These are phyloP conservation scores for Campoletis sonorensis DNA, from an alignment of 1,140 invertebrate species.

Conservation along the genomic window DNA sequence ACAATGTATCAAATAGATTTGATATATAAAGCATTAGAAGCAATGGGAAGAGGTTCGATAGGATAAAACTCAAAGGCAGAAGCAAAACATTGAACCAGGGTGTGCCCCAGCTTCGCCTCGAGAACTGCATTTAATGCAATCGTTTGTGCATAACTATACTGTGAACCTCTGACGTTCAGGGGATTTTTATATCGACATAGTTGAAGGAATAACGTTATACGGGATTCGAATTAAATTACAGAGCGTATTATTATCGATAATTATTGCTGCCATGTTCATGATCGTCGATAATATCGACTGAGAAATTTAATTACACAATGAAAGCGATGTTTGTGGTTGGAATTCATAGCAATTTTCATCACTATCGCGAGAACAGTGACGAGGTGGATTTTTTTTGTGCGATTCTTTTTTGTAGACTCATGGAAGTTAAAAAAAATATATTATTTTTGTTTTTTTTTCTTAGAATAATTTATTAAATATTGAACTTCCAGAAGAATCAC, in stretches of 20 bases:
- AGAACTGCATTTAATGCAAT: background rate
- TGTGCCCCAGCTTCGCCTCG: background rate
- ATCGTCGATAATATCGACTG: background rate
- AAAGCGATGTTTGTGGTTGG: no score
- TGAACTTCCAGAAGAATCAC: no score
- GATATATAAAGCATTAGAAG: background rate
- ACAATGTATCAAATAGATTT: background rate
- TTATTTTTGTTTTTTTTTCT: no score
- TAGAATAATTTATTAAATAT: no score
- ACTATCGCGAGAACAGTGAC: no score
- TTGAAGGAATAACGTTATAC: background rate
- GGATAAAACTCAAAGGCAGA: no score
- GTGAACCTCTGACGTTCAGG: background rate
- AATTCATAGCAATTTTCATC: background rate
- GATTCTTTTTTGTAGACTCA: no score
- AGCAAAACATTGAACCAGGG: background rate
- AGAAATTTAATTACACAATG: background rate
- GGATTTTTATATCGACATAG: background rate
- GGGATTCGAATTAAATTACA: conserved; percentile 6
- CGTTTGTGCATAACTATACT: no score
- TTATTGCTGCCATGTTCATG: background rate
- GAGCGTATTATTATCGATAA: background rate
- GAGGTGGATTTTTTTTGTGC: no score
- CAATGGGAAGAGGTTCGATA: no score
- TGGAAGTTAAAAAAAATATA: no score